Base-by-base conservation (phyloP, 2,113 vertebrate species). In the Potamarius usumacintae region DNA sequence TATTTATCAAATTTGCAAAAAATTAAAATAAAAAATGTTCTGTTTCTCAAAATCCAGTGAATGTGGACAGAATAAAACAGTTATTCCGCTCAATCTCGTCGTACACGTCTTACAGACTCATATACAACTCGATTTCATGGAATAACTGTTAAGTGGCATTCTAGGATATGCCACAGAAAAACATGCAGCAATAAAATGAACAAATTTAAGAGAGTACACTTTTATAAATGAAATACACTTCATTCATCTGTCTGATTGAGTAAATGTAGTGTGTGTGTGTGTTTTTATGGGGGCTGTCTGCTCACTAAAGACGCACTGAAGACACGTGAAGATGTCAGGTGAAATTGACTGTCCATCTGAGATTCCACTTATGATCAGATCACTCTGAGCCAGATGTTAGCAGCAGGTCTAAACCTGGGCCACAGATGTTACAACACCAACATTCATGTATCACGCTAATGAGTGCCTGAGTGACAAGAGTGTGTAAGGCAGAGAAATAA, bases 391-490 rank as follows among this genome's bases (percentile, higher is more conserved):
- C 65, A 69, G 67, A 48, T 42, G 34, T 72, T 48, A 42, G 72
- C 20, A 25, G 10, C 48, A 25, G 72, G 10, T 18, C 20, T 25
- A 48, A 53, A 77, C 20, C 48, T n/a, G 20, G 74, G 48, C 20
- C 48, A 62, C 22, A 81, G 86, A 82, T 77, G 74, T 67, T 52
- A 65, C 27, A 62, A 83, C 52, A 48, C 30, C 17, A 34, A 50
- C 84, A 50, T 22, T 8, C 83, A 48, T 62, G 52, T 84, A 27
- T 50, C 84, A n/a, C 85, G 67, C 67, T 14, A 2, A 77, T 9
- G 60, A 63, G 57, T 72, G 72, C 1, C 72, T 48, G 58, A 78
- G 62, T 77, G 72, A 12, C 72, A 20, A n/a, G 69, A 27, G 30
- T 18, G 8, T 20, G 25, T 18, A 42, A 55, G 9, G 2, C 65